These are phyloP conservation scores for Dinocampus coccinellae DNA, from an alignment of 2,888 invertebrate genomes.

Conservation along the genomic window DNA sequence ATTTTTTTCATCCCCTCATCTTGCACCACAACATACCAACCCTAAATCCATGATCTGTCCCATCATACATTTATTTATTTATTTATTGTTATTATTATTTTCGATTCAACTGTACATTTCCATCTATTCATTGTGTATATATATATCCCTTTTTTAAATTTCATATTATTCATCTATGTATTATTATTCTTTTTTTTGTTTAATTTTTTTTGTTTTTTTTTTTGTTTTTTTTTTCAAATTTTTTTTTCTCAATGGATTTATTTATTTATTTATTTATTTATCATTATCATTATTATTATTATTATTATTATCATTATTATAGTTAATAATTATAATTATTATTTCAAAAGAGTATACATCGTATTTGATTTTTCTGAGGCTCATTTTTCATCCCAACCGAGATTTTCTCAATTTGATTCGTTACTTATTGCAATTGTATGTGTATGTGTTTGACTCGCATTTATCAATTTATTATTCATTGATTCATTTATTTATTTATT, in stretches of 20 bases:
- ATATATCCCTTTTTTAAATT: not conserved
- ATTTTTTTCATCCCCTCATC: conserved; percentile 14
- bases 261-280: conserved; percentile 22
- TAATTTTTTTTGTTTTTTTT: too few relatives aligned
- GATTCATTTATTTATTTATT: too few relatives aligned
- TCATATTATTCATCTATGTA: conserved; percentile 27
- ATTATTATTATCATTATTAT: too few relatives aligned
- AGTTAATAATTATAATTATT: too few relatives aligned
- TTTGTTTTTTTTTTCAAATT: too few relatives aligned
- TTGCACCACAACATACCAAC: conserved; percentile 4
- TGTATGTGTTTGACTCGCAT: conserved; percentile 34
- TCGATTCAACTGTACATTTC: conserved; percentile 16
- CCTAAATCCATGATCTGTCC: not conserved
- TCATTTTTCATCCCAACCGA: conserved; percentile 56
- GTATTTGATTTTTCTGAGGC: conserved; percentile 64
- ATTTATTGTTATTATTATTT: conserved; percentile 26
- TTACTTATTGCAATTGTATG: conserved; percentile 57
- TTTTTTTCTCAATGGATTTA: not conserved
- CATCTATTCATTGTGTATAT: conserved; percentile 31
- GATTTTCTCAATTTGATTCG: conserved; percentile 63
- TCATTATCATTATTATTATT: too few relatives aligned
- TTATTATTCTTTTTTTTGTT: too few relatives aligned
- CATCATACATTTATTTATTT: not conserved
- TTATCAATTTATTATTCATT: conserved; percentile 4
- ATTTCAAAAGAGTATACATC: conserved; percentile 57